Base-by-base conservation (phyloP, 2,888 invertebrate species). In the Ophion ellenae region DNA sequence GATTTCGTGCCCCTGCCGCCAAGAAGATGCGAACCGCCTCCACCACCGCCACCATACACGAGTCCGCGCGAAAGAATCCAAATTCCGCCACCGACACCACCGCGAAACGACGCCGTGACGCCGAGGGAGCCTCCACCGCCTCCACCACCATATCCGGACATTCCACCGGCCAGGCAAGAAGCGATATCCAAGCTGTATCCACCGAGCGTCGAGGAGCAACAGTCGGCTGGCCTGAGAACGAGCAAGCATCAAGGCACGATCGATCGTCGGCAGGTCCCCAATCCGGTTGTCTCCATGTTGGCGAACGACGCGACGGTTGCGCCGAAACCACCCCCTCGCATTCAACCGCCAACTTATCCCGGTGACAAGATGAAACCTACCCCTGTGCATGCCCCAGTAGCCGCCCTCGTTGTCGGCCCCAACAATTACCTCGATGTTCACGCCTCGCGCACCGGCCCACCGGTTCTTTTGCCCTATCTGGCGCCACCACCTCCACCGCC, bases 371-470 rank as follows among this genome's bases (percentile, higher is more conserved):
- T 94, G 94, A 94, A 94, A 82, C 94, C 94, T 1, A 93, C 93
- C 0, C 94, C 94, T 0, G 93, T 93, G 2, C 94, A 93, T 76
- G 94, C 93, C 0, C 95, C 96, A 24, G 86, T 96, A 93, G 85
- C 96, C 94, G 83, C 96, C 95, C 90, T 96, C 93, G 95, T 96
- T 2, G 95, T 96, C 17, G 95, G 95, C 2, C 95, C 95, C 17
- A 96, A 96, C 90, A 96, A 96, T 92, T 96, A 96, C 90, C 91
- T 96, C 85, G 96, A 96, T 89, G 95, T 96, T 7, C 95, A 95
- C 87, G 95, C 96, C 2, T 95, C 95, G 24, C 95, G 95, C 88
- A 94, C 94, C 0, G 94, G 94, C 78, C 94, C 94, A 87, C 94
- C 95, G 83, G 94, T 95, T 61, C 94, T 95, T 77, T 94, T 94